Conservation (phyloP, 2,797 vertebrate species). For the Tadarida brasiliensis region DNA sequence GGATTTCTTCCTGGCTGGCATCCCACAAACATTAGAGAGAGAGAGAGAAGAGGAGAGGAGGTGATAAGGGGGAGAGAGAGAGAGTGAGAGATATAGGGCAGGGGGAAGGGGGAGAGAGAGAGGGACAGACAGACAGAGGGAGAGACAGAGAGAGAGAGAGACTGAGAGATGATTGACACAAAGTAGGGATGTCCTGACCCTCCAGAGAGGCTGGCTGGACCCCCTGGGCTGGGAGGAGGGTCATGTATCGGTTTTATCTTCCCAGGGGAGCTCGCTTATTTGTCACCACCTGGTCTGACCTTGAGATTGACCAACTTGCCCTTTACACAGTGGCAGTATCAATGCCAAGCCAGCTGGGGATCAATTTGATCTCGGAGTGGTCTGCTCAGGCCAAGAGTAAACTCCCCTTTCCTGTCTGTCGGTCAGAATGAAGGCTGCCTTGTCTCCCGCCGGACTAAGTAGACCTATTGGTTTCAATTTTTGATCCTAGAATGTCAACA, state of each 20-base stretch:
- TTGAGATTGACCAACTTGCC: not conserved
- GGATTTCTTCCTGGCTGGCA: conserved; percentile 17
- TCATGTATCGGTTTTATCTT: not conserved
- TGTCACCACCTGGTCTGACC: conserved; percentile 60
- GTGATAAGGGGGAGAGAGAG: not conserved
- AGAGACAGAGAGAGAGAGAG: not conserved
- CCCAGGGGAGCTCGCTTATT: conserved; percentile 35
- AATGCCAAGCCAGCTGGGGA: not conserved
- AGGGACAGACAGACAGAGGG: no score
- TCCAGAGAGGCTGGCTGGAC: not conserved
- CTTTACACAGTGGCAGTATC: not conserved
- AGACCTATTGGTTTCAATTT: conserved; percentile 35
- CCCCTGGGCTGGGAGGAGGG: not conserved
- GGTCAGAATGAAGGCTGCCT: conserved; percentile 4
- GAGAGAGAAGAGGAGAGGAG: not conserved
- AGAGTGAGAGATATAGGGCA: not conserved
- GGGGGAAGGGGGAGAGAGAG: not conserved
- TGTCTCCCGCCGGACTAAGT: not conserved
- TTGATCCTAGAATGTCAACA: conserved; percentile 50
- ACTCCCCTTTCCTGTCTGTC: conserved; percentile 44
- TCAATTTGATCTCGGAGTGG: not conserved
- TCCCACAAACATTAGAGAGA: not conserved
- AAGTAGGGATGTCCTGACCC: not conserved
- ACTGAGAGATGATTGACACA: not conserved
- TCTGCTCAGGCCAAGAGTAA: conserved; percentile 43